Percentiles rank a stretch among this genome's conserved stretches.
Evolutionary conservation across 2,113 vertebrate genomes (phyloP).

Genomic region (Corythoichthys intestinalis): DNA sequence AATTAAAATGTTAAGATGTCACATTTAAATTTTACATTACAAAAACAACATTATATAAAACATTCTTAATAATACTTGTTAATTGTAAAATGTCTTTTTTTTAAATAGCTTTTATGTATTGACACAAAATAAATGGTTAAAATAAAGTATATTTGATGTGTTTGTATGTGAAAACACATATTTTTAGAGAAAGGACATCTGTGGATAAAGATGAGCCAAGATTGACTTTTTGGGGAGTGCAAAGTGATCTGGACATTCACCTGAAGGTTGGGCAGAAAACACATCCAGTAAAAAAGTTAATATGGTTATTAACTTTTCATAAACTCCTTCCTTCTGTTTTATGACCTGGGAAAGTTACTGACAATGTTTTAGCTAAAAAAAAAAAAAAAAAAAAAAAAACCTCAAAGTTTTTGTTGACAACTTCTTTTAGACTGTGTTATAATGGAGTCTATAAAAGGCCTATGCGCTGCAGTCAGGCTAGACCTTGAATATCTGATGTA

Average conservation of each 20-base stretch:
- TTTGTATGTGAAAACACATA: neutral
- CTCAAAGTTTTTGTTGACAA: conserved; percentile 8
- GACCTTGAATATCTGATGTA: neutral
- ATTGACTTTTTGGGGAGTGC: neutral
- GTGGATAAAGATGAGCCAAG: neutral
- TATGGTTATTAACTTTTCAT: neutral
- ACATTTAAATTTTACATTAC: too few relatives aligned
- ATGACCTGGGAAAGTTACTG: neutral
- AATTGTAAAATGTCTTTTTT: too few relatives aligned
- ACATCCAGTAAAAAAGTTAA: neutral
- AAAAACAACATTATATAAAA: too few relatives aligned
- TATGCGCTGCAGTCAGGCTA: neutral
- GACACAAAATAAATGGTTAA: neutral
- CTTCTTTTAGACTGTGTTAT: neutral
- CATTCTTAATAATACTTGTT: too few relatives aligned
- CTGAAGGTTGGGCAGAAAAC: neutral
- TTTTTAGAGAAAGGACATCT: neutral
- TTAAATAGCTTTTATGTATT: too few relatives aligned
- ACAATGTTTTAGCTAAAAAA: neutral
- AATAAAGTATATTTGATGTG: neutral
- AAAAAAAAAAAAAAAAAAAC: neutral
- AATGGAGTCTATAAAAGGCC: conserved; percentile 7
- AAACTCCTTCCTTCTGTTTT: neutral
- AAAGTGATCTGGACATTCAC: neutral
- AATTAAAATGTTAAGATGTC: too few relatives aligned